These are phyloP conservation scores for Cyclophora punctaria DNA, from an alignment of 2,888 invertebrate genomes.

Conservation along the genomic window DNA sequence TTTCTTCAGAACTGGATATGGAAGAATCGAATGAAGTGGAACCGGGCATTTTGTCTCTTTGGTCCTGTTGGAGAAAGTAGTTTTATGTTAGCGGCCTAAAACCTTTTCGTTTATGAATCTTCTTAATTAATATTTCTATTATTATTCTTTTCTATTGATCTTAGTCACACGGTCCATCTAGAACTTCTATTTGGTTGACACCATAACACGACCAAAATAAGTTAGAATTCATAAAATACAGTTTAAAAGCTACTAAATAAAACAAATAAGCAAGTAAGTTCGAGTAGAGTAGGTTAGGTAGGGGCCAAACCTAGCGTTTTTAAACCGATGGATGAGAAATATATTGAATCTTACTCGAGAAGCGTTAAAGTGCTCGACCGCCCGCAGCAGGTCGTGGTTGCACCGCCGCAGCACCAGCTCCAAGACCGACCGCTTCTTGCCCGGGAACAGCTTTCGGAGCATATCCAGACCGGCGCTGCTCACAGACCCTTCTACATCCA, in stretches of 20 bases:
- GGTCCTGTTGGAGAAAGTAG: conserved; percentile 31
- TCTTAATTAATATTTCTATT: no score
- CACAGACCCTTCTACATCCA: conserved; percentile 59
- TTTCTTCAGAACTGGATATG: conserved; percentile 55
- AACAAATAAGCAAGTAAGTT: no score
- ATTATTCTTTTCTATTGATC: no score
- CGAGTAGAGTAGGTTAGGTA: background rate
- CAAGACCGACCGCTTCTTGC: conserved; percentile 89
- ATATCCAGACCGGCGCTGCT: conserved; percentile 88
- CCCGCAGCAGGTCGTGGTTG: conserved; percentile 91
- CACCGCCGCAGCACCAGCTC: conserved; percentile 94
- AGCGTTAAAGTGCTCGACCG: conserved; percentile 88
- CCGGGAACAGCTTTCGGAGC: conserved; percentile 90
- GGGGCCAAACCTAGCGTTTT: background rate
- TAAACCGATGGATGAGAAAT: background rate
- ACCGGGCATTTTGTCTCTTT: conserved; percentile 45
- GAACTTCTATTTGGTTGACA: no score
- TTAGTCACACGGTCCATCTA: no score
- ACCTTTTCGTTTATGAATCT: background rate
- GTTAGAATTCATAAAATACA: no score
- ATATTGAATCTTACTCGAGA: conserved; percentile 37
- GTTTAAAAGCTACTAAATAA: no score
- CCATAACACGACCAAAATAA: no score
- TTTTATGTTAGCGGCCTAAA: background rate
- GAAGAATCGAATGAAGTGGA: conserved; percentile 43